Conservation (phyloP, 2,888 invertebrate species). For the Caenorhabditis parvicauda region DNA sequence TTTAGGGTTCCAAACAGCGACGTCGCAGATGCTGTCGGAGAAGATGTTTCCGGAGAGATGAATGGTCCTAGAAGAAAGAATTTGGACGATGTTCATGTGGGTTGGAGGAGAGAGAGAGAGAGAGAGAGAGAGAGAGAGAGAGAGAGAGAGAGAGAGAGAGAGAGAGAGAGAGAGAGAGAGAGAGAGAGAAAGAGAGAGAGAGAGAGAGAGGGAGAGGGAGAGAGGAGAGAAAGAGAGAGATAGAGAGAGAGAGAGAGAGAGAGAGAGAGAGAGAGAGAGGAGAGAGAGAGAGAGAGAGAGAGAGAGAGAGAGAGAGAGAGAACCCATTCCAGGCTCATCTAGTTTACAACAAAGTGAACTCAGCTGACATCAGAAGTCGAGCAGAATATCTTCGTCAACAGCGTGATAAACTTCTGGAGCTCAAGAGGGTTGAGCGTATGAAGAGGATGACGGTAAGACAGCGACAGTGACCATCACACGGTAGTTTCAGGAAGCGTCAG, state of each 20-base stretch:
- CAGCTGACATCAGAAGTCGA: constrained; percentile 70
- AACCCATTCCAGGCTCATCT: constrained; percentile 35
- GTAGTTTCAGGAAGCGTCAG: constrained; percentile 31
- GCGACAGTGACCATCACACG: background rate
- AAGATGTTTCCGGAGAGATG: constrained; percentile 17
- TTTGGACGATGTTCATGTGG: constrained; percentile 36
- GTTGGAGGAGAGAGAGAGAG: background rate
- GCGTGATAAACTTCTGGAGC: constrained; percentile 82
- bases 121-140: too few species aligned
- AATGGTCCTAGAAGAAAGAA: constrained; percentile 33
- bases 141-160: too few species aligned
- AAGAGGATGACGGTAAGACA: constrained; percentile 63
- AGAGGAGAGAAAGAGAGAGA: too few species aligned
- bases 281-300: too few species aligned
- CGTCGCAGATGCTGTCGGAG: too few species aligned
- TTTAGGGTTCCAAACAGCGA: background rate
- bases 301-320: too few species aligned
- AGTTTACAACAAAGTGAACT: constrained; percentile 24
- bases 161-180: too few species aligned
- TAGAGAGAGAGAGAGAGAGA: too few species aligned
- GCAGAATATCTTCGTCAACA: constrained; percentile 84
- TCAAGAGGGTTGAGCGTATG: constrained; percentile 85
- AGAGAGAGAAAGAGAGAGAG: too few species aligned
- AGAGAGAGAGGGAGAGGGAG: too few species aligned
- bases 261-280: too few species aligned